A percentile compares a stretch with the other conserved stretches of the same genome.
phyloP scores from a whole-genome alignment of 2,888 invertebrate species.

The Tricholauxania praeusta region DNA sequence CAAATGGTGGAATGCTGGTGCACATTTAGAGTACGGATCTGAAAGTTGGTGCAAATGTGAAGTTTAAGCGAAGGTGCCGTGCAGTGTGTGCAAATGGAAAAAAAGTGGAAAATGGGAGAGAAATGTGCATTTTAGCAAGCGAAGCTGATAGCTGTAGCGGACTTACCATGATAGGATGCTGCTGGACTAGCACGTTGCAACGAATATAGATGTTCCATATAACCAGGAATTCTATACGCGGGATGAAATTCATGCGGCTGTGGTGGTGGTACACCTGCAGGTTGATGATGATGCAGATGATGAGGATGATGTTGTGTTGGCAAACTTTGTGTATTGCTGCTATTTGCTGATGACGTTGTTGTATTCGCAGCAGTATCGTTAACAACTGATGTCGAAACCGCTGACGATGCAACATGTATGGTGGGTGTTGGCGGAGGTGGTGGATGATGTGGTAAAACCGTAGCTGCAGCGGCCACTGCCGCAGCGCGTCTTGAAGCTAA shows the following conservation, averaged over 20 bases:
- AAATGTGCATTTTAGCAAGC: neutral
- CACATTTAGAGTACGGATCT: conserved; percentile 61
- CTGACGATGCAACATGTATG: conserved; percentile 9
- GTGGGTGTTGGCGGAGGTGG: conserved; percentile 18
- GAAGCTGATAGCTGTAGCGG: neutral
- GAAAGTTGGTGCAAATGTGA: conserved; percentile 51
- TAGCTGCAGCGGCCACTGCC: conserved; percentile 69
- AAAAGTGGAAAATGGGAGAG: neutral
- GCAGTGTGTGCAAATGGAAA: too few species aligned
- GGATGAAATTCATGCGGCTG: conserved; percentile 73
- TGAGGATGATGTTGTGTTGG: conserved; percentile 43
- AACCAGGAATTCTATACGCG: conserved; percentile 79
- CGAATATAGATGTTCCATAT: conserved; percentile 84
- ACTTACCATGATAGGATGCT: conserved; percentile 78
- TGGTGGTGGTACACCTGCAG: conserved; percentile 68
- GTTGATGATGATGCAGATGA: conserved; percentile 48
- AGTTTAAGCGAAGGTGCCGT: too few species aligned
- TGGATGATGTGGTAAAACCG: conserved; percentile 62
- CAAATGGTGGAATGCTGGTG: conserved; percentile 64
- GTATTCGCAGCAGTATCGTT: neutral
- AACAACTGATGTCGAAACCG: conserved; percentile 24
- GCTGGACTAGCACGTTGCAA: conserved; percentile 77
- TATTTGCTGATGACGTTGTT: conserved; percentile 1
- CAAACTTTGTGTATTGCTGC: conserved; percentile 59
- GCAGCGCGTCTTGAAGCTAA: conserved; percentile 68